phyloP scores from a whole-genome alignment of 2,888 invertebrate species.

The Eristalis tenax region DNA sequence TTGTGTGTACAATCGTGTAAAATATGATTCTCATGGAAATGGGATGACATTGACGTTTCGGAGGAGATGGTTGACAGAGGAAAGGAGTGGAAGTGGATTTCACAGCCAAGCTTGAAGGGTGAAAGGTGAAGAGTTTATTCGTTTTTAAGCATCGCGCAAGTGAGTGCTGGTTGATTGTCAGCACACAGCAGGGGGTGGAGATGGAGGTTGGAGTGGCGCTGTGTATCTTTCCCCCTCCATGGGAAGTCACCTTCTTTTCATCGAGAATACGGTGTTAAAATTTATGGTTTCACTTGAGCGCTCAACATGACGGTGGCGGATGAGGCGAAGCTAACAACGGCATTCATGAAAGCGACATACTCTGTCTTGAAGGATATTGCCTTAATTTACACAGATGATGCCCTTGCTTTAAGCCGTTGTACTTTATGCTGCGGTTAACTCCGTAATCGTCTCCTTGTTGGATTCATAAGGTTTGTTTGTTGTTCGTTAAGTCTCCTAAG shows the following conservation, averaged over 20 bases:
- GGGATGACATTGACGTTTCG: slow-evolving; percentile 39
- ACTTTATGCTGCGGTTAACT: slow-evolving; percentile 18
- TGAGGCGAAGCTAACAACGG: slow-evolving; percentile 31
- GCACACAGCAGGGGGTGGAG: not conserved
- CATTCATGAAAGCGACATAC: slow-evolving; percentile 9
- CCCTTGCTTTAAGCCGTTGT: slow-evolving; percentile 15
- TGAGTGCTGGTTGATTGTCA: slow-evolving; percentile 9
- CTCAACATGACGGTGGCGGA: slow-evolving; percentile 12
- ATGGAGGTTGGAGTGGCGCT: not conserved
- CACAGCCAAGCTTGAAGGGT: not conserved
- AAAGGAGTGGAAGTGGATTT: slow-evolving; percentile 27
- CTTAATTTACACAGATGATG: slow-evolving; percentile 32
- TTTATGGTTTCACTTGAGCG: slow-evolving; percentile 28
- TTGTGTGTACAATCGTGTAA: slow-evolving; percentile 22
- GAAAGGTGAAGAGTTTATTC: not conserved
- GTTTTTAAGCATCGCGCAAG: slow-evolving; percentile 1
- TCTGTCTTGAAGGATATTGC: slow-evolving; percentile 18
- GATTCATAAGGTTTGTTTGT: slow-evolving; percentile 3
- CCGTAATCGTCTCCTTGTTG: slow-evolving; percentile 13
- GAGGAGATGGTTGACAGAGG: slow-evolving; percentile 2
- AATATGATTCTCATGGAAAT: slow-evolving; percentile 48
- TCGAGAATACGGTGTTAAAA: not conserved
- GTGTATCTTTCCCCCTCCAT: not conserved
- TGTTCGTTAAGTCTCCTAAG: not conserved
- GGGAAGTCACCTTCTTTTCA: not conserved